Conservation (phyloP, 2,888 invertebrate genomes). For the Electrophaes corylata region DNA sequence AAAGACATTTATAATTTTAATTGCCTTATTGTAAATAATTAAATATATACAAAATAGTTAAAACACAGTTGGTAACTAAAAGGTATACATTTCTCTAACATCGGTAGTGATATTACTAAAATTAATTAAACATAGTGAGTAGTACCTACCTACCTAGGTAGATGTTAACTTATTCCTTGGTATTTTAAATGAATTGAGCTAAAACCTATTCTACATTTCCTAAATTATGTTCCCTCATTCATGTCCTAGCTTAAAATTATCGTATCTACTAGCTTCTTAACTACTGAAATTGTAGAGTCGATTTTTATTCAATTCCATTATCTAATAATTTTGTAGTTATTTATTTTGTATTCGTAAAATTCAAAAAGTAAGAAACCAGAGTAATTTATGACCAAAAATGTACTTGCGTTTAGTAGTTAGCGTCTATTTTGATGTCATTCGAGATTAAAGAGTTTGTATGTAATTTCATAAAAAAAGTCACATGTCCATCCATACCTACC, state of each 20-base stretch:
- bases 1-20: not conserved
- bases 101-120: no score
- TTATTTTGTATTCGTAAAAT: not conserved
- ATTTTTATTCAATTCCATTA: conserved; percentile 28
- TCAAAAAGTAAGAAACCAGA: no score
- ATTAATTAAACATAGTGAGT: no score
- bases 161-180: no score
- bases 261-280: conserved; percentile 24
- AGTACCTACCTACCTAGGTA: no score
- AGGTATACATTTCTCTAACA: no score
- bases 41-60: not conserved
- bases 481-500: no score
- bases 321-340: not conserved
- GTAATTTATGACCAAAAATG: no score
- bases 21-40: not conserved
- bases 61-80: not conserved
- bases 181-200: conserved; percentile 19
- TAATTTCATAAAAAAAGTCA: no score
- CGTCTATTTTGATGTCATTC: not conserved
- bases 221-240: conserved; percentile 37
- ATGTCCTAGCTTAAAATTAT: conserved; percentile 19
- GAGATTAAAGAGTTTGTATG: not conserved
- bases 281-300: conserved; percentile 27
- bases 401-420: no score
- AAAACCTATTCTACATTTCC: conserved; percentile 24